Evolutionary conservation across 2,888 invertebrate genomes (phyloP), one percentile per base, ranked within the genome.

Genomic region (Habrosyne pyritoides): DNA sequence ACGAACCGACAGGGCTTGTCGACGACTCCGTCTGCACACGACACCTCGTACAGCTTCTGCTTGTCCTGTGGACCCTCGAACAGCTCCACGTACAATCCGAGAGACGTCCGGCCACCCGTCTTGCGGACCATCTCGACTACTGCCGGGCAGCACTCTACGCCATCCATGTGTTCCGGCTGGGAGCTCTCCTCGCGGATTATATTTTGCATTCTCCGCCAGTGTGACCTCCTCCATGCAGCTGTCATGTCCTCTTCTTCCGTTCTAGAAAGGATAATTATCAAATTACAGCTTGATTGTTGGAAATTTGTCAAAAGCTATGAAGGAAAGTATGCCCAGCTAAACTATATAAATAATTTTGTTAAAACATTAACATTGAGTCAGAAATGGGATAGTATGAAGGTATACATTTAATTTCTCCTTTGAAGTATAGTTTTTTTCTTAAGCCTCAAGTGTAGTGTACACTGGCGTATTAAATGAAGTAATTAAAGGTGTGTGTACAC

Each of bases 101-200:
- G 93, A 73, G 94, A 94, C 73, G 96, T 97, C 64, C 95, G 94
- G 67, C 97, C 97, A 53, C 96, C 96, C 61, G 93, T 93, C 52
- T 97, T 97, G 77, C 95, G 95, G 64, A 96, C 94, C 94, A 96
- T 95, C 84, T 96, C 96, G 71, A 94, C 92, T 52, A 95, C 94
- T 26, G 96, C 95, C 47, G 97, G 97, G 86, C 97, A 98, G 88
- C 98, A 98, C 79, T 97, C 96, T 58, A 95, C 94, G 30, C 91
- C 90, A 1, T 42, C 42, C 42, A 42, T 6, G 42, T 42, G 42
- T 54, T 79, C 93, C 83, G 84, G 70, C 81, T 91, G 77, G 46
- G 77, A 68, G 51, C 93, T 90, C 79, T 94, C 94, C 59, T 86
- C 84, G 58, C 93, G 88, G 69, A 96, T 87, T 67, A 95, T 89